Conservation (phyloP, 2,888 invertebrate genomes). For the Pyrgus malvae region DNA sequence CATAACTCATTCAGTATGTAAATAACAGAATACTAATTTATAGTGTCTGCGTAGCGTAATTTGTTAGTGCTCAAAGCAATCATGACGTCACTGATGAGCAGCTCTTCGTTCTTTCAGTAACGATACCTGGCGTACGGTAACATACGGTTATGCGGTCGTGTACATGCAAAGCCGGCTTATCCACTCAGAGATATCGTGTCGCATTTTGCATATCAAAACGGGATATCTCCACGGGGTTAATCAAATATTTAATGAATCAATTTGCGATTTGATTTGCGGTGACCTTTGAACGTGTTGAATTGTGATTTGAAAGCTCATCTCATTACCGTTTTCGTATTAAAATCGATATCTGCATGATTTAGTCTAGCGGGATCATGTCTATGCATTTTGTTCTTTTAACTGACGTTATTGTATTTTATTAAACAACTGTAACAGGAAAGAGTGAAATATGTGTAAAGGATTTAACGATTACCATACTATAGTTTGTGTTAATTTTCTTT, state of each 20-base stretch:
- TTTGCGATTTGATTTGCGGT: constrained; percentile 47
- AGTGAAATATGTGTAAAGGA: not conserved
- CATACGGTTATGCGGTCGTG: constrained; percentile 44
- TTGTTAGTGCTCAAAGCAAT: not conserved
- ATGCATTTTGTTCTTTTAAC: constrained; percentile 43
- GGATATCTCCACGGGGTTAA: constrained; percentile 59
- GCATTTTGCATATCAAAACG: constrained; percentile 63
- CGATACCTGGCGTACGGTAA: constrained; percentile 33
- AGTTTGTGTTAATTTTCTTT: not conserved
- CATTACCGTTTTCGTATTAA: constrained; percentile 31
- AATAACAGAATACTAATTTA: too few species aligned
- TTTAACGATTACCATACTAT: not conserved
- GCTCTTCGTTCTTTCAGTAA: constrained; percentile 21
- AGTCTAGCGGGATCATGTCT: not conserved
- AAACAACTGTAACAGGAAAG: not conserved
- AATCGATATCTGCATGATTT: constrained; percentile 46
- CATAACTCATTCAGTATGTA: too few species aligned
- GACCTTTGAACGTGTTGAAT: constrained; percentile 32
- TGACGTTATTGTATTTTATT: constrained; percentile 37
- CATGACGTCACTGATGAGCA: constrained; percentile 24
- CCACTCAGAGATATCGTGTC: constrained; percentile 50
- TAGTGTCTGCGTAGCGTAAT: too few species aligned
- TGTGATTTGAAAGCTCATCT: constrained; percentile 2
- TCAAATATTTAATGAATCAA: constrained; percentile 74
- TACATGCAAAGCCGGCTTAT: constrained; percentile 31